Evolutionary conservation across 2,888 invertebrate genomes (phyloP), one percentile per base, ranked within the genome.

Genomic region (Zhuqinia jingwanae): DNA sequence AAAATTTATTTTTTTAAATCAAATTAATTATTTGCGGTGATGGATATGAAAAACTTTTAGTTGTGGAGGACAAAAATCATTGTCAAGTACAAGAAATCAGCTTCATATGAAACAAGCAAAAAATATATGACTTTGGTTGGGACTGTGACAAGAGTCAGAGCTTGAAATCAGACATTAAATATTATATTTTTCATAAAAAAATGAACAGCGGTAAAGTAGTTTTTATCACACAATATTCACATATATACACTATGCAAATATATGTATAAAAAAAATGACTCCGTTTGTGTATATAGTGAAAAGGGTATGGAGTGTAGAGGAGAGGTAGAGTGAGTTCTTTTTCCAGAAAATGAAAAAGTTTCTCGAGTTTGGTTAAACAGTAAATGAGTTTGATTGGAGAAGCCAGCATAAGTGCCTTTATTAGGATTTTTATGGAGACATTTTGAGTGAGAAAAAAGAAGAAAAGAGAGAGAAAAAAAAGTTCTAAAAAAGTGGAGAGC

Each of bases 351-450:
- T 73, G 85, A 79, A 83, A 85, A 85, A 82, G 85, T 88, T 85
- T 82, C 58, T 27, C 53, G 36, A 36, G 77, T 68, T 85, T 78
- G 85, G 78, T 78, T 63, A 77, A 70, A 81, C 63, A 87, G 76
- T 70, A 85, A 81, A 85, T 78, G 85, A 88, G 85, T 85, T 85
- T 85, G 80, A 81, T 81, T 85, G 81, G 87, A 80, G 87, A 87
- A 87, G 84, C 84, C 84, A 45, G 75, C 27, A 58, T 56, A 73
- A 87, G 81, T 87, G 84, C 84, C 85, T 84, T 80, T 84, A 88
- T 88, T 88, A 88, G 77, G 77, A 85, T 78, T 84, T 87, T 78
- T 78, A 79, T 88, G 83, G 84, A 83, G 73, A 81, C 77, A 83
- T 86, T 76, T 58, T 80, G 81, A 77, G 42, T 6, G 36, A 36